Base-by-base conservation (phyloP, 2,888 invertebrate genomes). In the Agapetus fuscipes region DNA sequence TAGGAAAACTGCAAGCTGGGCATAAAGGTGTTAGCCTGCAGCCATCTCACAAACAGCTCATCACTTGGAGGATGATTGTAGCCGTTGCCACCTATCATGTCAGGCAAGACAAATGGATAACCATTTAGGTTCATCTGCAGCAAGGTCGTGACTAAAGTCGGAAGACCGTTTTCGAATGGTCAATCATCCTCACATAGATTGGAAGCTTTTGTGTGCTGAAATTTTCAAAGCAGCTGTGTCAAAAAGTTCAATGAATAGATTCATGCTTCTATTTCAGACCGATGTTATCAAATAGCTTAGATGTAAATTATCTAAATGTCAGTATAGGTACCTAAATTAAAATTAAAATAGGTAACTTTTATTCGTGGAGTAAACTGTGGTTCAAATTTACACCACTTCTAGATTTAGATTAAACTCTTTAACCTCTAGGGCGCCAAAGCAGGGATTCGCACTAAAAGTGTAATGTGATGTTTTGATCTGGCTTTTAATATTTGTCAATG, bases 1-100 rank as follows among this genome's bases (percentile, higher is more conserved):
- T 74, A 76, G 2, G 86, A 85, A 55, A 83, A 83, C 59, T 88
- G 85, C 51, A 88, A 63, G 10, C 76, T 66, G 0, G 87, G 84
- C 76, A 88, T 80, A 51, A 84, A 84, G 1, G 76, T 72, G 46
- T 79, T 81, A 0, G 81, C 76, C 57, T 84, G 79, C 30, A 82
- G 57, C 86, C 86, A 87, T 41, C 86, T 69, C 20, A 85, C 67
- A 51, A 78, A 81, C 12, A 81, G 56, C 52, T 80, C 77, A 39
- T 74, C 72, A 3, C 61, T 62, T 7, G 74, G 64, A 0, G 58
- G 56, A 28, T 65, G 58, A 2, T 64, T 55, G 50, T 76, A 76
- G 2, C 72, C 75, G 53, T 76, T 78, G 12, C 79, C 80, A 3
- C 78, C 80, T 38, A 80, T 75, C 79, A 85, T 83, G 54, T 86